These are phyloP conservation scores for Metellina segmentata DNA, from an alignment of 2,888 invertebrate genomes.

Conservation along the genomic window DNA sequence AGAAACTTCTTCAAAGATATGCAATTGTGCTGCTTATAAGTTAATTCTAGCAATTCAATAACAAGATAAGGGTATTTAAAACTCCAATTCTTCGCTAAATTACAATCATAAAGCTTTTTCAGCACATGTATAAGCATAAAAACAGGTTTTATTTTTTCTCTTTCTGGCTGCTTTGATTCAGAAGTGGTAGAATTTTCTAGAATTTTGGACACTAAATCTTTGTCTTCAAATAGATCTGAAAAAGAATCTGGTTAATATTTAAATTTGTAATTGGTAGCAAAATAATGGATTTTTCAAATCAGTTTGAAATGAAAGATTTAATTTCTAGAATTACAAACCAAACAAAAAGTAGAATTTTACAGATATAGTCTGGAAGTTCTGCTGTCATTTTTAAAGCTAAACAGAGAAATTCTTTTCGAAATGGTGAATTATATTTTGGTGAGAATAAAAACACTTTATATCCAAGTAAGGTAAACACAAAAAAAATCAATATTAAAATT, in stretches of 20 bases:
- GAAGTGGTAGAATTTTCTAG: neutral
- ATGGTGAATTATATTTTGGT: neutral
- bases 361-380: no score
- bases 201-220: conserved; percentile 38
- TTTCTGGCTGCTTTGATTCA: neutral
- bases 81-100: neutral
- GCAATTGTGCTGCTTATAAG: conserved; percentile 46
- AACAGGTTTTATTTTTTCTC: conserved; percentile 26
- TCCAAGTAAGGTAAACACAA: neutral
- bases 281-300: neutral
- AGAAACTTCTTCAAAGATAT: conserved; percentile 56
- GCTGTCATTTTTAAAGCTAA: neutral
- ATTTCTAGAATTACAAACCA: neutral
- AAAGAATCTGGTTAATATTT: neutral
- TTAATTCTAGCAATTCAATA: conserved; percentile 39
- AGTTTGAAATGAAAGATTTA: neutral
- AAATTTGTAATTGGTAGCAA: neutral
- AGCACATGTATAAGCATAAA: conserved; percentile 35
- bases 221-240: conserved; percentile 37
- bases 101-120: neutral
- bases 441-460: neutral
- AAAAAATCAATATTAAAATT: neutral
- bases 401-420: neutral
- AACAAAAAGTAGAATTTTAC: no score
- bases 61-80: neutral